Percentiles rank a stretch among this genome's conserved stretches.
phyloP scores from a whole-genome alignment of 64 coral and sea anemone genomes.

The Pachyseris speciosa region DNA sequence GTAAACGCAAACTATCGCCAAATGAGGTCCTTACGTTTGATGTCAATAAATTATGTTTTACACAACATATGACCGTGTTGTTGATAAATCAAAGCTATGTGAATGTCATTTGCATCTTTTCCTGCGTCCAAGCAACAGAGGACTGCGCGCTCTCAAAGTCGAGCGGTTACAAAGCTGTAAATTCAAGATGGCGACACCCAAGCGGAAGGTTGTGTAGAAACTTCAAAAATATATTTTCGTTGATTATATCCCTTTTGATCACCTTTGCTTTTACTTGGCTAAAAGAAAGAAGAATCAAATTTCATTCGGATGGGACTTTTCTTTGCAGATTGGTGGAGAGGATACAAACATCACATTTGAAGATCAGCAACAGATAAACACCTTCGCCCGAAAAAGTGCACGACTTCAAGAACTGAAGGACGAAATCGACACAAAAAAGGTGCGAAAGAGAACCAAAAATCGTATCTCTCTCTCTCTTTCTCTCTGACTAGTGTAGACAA shows the following conservation, averaged over 20 bases:
- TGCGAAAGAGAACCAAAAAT: not conserved
- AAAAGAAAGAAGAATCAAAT: not conserved
- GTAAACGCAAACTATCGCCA: not conserved
- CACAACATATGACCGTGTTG: not conserved
- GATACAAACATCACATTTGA: conserved; percentile 95
- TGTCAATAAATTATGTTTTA: conserved; percentile 29
- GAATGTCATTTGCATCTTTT: not conserved
- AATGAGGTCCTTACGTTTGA: not conserved
- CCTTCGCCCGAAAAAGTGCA: conserved; percentile 91
- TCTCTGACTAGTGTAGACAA: no score
- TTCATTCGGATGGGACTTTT: not conserved
- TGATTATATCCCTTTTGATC: not conserved
- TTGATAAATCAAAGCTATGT: not conserved
- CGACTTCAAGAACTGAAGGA: conserved; percentile 88
- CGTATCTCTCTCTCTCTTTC: no score
- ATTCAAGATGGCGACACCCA: conserved; percentile 55
- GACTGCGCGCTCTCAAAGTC: not conserved
- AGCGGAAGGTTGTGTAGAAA: conserved; percentile 17
- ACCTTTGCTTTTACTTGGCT: not conserved
- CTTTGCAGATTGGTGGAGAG: conserved; percentile 61
- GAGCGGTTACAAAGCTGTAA: conserved; percentile 3
- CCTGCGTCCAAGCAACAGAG: conserved; percentile 20
- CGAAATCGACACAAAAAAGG: conserved; percentile 93
- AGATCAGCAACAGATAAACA: conserved; percentile 98
- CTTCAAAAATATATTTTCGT: not conserved